Conservation (phyloP, 2,888 invertebrate species). For the Eupithecia pulchellata region DNA sequence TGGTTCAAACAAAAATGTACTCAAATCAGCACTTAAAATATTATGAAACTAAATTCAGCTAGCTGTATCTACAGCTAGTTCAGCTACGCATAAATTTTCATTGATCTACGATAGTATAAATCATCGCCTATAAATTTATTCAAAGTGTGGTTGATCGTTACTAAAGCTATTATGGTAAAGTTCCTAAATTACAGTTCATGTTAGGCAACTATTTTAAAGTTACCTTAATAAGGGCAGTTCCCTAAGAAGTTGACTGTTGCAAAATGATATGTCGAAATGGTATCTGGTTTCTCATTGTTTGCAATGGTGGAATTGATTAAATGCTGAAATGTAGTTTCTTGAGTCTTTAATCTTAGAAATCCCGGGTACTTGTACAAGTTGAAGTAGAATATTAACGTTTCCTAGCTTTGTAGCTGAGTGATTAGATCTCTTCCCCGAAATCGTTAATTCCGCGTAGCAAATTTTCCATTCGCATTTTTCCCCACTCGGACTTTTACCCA, state of each 20-base stretch:
- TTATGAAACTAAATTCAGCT: constrained; percentile 5
- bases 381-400: not conserved
- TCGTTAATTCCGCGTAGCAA: too few species aligned
- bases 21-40: constrained; percentile 1
- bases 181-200: constrained; percentile 34
- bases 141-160: constrained; percentile 33
- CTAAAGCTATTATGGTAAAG: constrained; percentile 34
- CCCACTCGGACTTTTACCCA: too few species aligned
- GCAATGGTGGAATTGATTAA: constrained; percentile 31
- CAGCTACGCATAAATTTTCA: constrained; percentile 4
- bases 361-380: not conserved
- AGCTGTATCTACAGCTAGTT: not conserved
- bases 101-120: constrained; percentile 20
- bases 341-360: not conserved
- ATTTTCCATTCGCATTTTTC: too few species aligned
- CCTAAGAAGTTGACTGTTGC: constrained; percentile 25
- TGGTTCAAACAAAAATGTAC: not conserved
- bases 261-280: constrained; percentile 34
- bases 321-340: constrained; percentile 19
- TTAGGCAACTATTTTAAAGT: constrained; percentile 31
- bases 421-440: too few species aligned
- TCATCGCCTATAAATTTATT: constrained; percentile 26
- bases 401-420: not conserved
- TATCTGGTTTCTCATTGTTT: constrained; percentile 35
- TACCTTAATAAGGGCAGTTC: constrained; percentile 32